Conservation (phyloP, 2,797 vertebrate genomes). For the Sebastes taczanowskii region DNA sequence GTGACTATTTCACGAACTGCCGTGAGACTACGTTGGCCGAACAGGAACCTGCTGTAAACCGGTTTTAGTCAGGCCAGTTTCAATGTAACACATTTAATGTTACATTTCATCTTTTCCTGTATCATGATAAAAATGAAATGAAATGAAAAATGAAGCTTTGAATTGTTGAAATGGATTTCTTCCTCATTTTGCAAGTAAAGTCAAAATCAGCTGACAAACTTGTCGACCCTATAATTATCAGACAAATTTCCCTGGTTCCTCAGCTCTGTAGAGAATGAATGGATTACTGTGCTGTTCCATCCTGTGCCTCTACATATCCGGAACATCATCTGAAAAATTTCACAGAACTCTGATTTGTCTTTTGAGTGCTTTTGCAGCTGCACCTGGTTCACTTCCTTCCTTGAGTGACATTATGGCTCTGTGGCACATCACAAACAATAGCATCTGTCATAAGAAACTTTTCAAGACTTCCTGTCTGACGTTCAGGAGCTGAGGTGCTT, state of each 20-base stretch:
- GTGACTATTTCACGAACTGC: too few species aligned
- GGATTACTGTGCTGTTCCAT: background rate
- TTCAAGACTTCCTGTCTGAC: slow-evolving; percentile 12
- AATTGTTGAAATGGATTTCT: background rate
- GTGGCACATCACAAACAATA: slow-evolving; percentile 8
- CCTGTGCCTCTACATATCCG: background rate
- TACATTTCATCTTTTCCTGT: background rate
- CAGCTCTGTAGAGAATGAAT: background rate
- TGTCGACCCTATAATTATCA: background rate
- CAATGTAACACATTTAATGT: background rate
- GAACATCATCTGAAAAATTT: background rate
- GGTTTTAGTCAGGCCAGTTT: background rate
- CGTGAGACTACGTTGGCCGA: background rate
- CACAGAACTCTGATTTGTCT: background rate
- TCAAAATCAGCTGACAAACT: background rate
- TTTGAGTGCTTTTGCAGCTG: background rate
- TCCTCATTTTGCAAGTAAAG: background rate
- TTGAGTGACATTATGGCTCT: background rate
- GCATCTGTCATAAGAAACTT: slow-evolving; percentile 29
- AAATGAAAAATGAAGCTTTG: background rate
- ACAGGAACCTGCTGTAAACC: background rate
- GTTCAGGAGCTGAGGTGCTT: slow-evolving; percentile 23
- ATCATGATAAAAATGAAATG: background rate
- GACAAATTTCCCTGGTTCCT: background rate
- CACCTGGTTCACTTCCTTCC: background rate